A percentile compares a stretch with the other conserved stretches of the same genome.
phyloP scores from a whole-genome alignment of 2,797 vertebrate genomes.

The Pangasius larnaudii region DNA sequence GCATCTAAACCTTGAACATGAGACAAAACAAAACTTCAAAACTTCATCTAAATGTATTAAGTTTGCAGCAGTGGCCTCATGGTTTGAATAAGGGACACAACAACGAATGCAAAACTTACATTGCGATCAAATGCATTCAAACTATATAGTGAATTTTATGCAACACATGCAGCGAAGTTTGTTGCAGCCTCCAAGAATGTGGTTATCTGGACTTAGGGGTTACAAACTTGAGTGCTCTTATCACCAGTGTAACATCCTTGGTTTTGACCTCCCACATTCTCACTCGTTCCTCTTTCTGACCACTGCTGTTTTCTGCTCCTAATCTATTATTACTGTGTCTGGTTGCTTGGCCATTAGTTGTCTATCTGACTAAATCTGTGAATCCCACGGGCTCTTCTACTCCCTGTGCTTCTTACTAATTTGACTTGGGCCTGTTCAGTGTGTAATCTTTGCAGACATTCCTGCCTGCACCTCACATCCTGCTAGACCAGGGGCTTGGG shows the following conservation, averaged over 20 bases:
- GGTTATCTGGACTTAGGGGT: neutral
- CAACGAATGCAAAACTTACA: neutral
- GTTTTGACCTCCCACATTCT: neutral
- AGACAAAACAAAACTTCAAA: constrained; percentile 45
- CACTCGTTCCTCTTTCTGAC: neutral
- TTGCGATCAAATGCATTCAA: neutral
- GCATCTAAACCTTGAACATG: constrained; percentile 36
- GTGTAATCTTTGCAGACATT: neutral
- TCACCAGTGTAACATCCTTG: constrained; percentile 1
- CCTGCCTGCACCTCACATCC: neutral
- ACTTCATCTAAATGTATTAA: neutral
- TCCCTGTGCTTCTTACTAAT: neutral
- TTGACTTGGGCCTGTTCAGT: neutral
- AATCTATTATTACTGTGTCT: neutral
- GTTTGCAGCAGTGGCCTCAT: neutral
- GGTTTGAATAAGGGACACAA: neutral
- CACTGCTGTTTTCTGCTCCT: neutral
- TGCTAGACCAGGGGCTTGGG: neutral
- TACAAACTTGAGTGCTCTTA: neutral
- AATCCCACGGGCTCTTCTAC: neutral
- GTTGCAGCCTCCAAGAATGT: neutral
- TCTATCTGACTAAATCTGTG: neutral
- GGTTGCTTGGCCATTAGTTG: neutral
- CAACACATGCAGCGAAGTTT: neutral
- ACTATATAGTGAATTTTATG: neutral